Conservation (phyloP, 2,888 invertebrate genomes). For the Luperina testacea region DNA sequence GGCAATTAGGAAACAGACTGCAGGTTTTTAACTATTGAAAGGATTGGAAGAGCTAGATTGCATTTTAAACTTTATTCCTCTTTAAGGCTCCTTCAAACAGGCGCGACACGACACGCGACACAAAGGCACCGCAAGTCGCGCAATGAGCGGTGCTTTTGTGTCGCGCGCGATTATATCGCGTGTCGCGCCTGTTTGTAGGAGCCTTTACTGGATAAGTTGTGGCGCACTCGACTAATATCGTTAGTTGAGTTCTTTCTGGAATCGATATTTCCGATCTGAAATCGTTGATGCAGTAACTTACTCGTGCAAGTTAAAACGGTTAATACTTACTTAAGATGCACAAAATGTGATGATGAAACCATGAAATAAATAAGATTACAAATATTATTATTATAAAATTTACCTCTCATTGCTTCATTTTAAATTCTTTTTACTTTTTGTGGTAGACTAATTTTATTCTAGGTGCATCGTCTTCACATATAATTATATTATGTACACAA, state of each 20-base stretch:
- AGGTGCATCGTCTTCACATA: too few species aligned
- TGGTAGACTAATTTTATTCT: too few species aligned
- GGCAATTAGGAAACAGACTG: slow-evolving; percentile 38
- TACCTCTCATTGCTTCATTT: too few species aligned
- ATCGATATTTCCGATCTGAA: slow-evolving; percentile 4
- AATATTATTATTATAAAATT: background rate
- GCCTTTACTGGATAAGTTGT: slow-evolving; percentile 26
- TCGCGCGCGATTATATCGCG: too few species aligned
- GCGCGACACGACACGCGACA: too few species aligned
- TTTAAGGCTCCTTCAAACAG: too few species aligned
- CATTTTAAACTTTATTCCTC: slow-evolving; percentile 40
- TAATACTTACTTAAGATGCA: background rate
- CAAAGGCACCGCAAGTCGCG: too few species aligned
- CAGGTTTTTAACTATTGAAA: slow-evolving; percentile 29
- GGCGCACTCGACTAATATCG: slow-evolving; percentile 8
- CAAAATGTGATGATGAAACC: background rate
- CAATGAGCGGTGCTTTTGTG: too few species aligned
- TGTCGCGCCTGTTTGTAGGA: too few species aligned
- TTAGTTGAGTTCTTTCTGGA: slow-evolving; percentile 1
- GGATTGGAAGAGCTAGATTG: slow-evolving; percentile 16
- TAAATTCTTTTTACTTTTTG: too few species aligned
- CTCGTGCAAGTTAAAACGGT: background rate
- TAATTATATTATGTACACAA: too few species aligned
- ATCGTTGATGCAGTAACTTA: slow-evolving; percentile 2
- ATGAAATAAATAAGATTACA: background rate